Percentiles rank a stretch among this genome's conserved stretches.
These are phyloP conservation scores for Mesembrinibis cayennensis DNA, from an alignment of 2,113 vertebrate genomes.

Conservation along the genomic window DNA sequence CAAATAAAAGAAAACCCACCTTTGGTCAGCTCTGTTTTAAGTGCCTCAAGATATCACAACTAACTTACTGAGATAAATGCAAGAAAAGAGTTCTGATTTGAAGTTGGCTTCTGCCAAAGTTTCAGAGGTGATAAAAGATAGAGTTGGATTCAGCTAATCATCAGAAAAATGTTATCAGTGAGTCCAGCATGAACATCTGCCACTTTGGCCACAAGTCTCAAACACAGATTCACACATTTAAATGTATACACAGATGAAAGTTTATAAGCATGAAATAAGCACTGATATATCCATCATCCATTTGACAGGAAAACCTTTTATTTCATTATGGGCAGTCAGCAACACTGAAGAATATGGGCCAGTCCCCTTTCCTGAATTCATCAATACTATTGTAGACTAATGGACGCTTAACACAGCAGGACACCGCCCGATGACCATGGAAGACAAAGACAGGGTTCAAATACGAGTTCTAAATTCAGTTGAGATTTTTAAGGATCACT, in stretches of 20 bases:
- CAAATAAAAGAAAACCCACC: background rate
- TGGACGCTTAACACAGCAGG: background rate
- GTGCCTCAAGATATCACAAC: background rate
- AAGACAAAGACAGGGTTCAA: background rate
- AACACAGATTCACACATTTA: background rate
- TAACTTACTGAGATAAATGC: background rate
- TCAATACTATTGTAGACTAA: background rate
- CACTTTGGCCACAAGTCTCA: background rate
- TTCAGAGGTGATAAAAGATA: background rate
- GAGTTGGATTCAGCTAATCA: background rate
- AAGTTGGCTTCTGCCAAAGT: background rate
- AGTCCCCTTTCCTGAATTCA: background rate
- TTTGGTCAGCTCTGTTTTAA: background rate
- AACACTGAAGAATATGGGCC: rapidly evolving
- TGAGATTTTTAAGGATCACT: background rate
- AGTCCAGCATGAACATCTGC: background rate
- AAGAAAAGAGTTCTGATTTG: background rate
- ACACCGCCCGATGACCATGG: background rate
- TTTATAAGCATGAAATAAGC: background rate
- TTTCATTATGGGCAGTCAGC: background rate
- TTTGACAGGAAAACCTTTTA: background rate
- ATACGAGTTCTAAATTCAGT: background rate
- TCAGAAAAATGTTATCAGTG: background rate
- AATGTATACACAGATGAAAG: background rate
- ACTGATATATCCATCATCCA: background rate